phyloP scores from a whole-genome alignment of 2,888 invertebrate genomes.

The Cephus spinipes region DNA sequence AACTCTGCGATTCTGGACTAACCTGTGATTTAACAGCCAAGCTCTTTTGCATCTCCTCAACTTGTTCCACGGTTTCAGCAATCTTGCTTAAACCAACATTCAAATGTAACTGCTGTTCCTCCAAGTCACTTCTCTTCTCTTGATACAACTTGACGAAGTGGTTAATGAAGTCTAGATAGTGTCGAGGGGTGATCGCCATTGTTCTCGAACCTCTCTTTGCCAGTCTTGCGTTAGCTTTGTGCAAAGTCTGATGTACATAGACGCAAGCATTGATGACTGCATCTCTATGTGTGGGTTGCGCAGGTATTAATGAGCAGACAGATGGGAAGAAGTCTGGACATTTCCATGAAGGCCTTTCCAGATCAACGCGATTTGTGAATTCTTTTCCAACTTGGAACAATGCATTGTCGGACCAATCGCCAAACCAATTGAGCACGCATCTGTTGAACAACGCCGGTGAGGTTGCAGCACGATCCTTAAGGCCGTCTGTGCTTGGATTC shows the following conservation, averaged over 20 bases:
- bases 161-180: constrained; percentile 98
- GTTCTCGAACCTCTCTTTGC: constrained; percentile 93
- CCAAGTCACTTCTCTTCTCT: constrained; percentile 97
- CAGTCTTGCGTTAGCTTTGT: constrained; percentile 91
- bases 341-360: constrained; percentile 88
- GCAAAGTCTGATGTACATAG: constrained; percentile 97
- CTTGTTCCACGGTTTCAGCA: constrained; percentile 98
- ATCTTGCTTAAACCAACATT: constrained; percentile 99
- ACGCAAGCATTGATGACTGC: constrained; percentile 99
- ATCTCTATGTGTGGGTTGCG: constrained; percentile 87
- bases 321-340: constrained; percentile 93
- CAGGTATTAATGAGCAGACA: constrained; percentile 81
- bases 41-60: constrained; percentile 99
- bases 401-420: constrained; percentile 98
- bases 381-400: constrained; percentile 96
- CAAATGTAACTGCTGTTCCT: constrained; percentile 98
- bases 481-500: constrained; percentile 98
- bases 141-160: constrained; percentile 98
- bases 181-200: constrained; percentile 97
- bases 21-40: constrained; percentile 95
- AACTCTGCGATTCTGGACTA: constrained; percentile 26
- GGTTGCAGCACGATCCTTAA: constrained; percentile 98
- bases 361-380: constrained; percentile 94
- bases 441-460: constrained; percentile 99
- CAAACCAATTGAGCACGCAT: constrained; percentile 99